Base-by-base conservation (phyloP, 2,113 vertebrate genomes). In the Ranitomeya imitator region DNA sequence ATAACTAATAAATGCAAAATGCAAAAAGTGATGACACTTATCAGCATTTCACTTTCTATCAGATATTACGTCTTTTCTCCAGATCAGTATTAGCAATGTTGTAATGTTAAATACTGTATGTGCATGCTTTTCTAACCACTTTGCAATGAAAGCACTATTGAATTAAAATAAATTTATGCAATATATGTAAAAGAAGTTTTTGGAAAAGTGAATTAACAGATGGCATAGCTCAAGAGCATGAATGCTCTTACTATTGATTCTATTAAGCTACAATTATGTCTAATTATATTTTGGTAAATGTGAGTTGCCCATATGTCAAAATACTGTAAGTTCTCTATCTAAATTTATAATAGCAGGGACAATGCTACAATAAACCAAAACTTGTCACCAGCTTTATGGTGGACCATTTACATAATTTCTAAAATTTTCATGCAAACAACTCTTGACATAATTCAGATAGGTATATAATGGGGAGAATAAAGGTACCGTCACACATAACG, bases 211-310 rank as follows among this genome's bases (percentile, higher is more conserved):
- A 80, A 26, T 11, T 60, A 80, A 80, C 79, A 80, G 79, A 80
- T 80, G 79, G 55, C 79, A 60, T 60, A 2, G 79, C 79, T 59
- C 79, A 80, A 60, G 55, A 60, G 79, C 18, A n/a, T 80, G 23
- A 60, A 31, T 59, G 0, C 6, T 18, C 60, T 60, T 80, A 31
- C 79, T 60, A 80, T 80, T 31, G 79, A 80, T 80, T 60, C 9
- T 16, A 60, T 80, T 80, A 80, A 60, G 57, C 55, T 26, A 80
- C 55, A 80, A 37, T 80, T 80, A 60, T 60, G 60, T 60, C 54
- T 80, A 60, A 60, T 80, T 57, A 60, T 80, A 80, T 80, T 60
- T 80, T 80, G 55, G 23, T 60, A 60, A 80, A 31, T 59, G 9
- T 60, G 57, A 80, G 23, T 26, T 80, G 55, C 57, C 57, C 79